phyloP scores from a whole-genome alignment of 92 coral and sea anemone species.

The Nematostella vectensis region DNA sequence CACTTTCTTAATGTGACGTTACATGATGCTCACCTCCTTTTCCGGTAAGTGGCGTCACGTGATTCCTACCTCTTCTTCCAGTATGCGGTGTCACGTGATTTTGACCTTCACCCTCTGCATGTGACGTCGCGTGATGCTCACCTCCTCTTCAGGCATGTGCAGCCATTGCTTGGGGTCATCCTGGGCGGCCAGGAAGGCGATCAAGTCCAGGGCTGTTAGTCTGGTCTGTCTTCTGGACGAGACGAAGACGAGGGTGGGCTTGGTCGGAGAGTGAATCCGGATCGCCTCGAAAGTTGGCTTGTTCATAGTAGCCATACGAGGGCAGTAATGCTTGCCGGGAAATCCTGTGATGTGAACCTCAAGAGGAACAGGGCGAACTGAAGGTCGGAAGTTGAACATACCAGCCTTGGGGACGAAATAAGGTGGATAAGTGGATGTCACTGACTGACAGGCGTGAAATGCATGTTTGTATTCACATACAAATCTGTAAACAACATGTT shows the following conservation, averaged over 20 bases:
- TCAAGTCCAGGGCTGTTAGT: constrained; percentile 88
- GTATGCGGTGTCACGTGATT: too few species aligned
- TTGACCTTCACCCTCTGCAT: not conserved
- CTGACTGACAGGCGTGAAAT: too few species aligned
- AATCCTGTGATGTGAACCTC: constrained; percentile 94
- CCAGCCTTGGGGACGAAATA: constrained; percentile 58
- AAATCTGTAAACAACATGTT: too few species aligned
- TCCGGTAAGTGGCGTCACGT: too few species aligned
- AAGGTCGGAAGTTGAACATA: constrained; percentile 97
- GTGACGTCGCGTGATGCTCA: too few species aligned
- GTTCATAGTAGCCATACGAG: constrained; percentile 99
- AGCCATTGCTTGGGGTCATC: constrained; percentile 94
- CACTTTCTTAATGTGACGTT: too few species aligned
- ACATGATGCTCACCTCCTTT: too few species aligned
- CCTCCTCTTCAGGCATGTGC: constrained; percentile 98
- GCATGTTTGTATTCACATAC: too few species aligned
- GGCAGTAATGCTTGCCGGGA: constrained; percentile 99
- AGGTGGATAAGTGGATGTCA: too few species aligned
- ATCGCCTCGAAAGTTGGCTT: constrained; percentile 94
- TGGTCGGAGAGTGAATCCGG: constrained; percentile 86
- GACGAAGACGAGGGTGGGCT: constrained; percentile 87
- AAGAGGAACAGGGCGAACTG: constrained; percentile 98
- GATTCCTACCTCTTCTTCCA: too few species aligned
- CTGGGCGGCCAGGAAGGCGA: constrained; percentile 85
- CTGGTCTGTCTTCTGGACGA: constrained; percentile 98